Conservation (phyloP, 2,888 invertebrate species). For the Eudemis profundana region DNA sequence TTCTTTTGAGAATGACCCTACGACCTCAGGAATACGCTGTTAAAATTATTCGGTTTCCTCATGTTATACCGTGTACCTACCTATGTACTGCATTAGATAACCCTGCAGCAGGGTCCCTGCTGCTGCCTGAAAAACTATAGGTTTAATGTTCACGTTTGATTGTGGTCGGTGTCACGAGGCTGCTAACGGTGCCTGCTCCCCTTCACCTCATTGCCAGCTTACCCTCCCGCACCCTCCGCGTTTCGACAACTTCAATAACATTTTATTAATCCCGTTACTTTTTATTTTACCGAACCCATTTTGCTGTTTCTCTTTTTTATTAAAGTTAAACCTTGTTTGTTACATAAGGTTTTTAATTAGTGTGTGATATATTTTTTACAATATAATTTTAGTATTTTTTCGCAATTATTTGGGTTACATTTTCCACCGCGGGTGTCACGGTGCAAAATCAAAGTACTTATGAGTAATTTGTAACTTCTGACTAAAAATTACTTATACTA, state of each 20-base stretch:
- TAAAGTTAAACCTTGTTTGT: conserved; percentile 21
- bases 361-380: background rate
- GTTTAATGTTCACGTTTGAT: conserved; percentile 18
- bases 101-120: too few species aligned
- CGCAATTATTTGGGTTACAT: too few species aligned
- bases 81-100: too few species aligned
- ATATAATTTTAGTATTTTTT: background rate
- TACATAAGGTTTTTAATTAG: conserved; percentile 33
- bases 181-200: conserved; percentile 10
- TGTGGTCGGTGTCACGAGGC: conserved; percentile 22
- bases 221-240: conserved; percentile 30
- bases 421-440: too few species aligned
- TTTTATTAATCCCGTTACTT: conserved; percentile 44
- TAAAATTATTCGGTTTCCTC: too few species aligned
- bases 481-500: too few species aligned
- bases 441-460: too few species aligned
- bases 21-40: too few species aligned
- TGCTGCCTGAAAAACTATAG: conserved; percentile 21
- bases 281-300: conserved; percentile 43
- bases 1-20: too few species aligned
- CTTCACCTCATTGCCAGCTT: conserved; percentile 28
- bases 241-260: conserved; percentile 41
- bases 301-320: conserved; percentile 40
- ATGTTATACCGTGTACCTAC: too few species aligned
- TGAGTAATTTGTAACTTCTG: too few species aligned